Evolutionary conservation across 2,797 vertebrate genomes (phyloP).

Genomic region (Phrynocephalus guinanensis): DNA sequence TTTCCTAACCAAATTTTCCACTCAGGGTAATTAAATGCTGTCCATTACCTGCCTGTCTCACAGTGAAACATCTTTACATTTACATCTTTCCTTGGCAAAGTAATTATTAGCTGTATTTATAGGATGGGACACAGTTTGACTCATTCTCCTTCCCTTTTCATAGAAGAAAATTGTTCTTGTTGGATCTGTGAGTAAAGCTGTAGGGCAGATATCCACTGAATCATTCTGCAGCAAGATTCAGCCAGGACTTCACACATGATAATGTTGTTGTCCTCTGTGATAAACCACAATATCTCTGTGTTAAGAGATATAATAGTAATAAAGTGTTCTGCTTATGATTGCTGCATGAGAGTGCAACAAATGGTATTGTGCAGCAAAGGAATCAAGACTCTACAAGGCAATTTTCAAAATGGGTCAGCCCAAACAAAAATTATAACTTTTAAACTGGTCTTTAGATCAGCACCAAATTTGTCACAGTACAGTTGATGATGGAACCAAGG

Average conservation of each 20-base stretch:
- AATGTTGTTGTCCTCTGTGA: background rate
- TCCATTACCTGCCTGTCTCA: slow-evolving; percentile 21
- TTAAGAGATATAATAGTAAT: background rate
- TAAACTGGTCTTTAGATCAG: no score
- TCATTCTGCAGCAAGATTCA: background rate
- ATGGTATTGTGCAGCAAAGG: no score
- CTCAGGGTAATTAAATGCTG: slow-evolving; percentile 18
- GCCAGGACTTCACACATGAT: no score
- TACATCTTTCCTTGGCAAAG: background rate
- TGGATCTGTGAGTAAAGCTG: background rate
- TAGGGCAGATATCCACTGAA: background rate
- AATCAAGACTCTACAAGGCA: no score
- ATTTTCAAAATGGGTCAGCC: no score
- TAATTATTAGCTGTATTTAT: slow-evolving; percentile 39
- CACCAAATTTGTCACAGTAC: no score
- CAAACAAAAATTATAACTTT: no score
- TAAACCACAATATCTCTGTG: background rate
- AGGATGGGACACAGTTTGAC: slow-evolving; percentile 17
- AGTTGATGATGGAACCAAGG: no score
- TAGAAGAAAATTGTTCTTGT: background rate
- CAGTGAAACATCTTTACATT: background rate
- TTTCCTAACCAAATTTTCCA: slow-evolving; percentile 18
- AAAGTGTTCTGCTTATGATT: no score
- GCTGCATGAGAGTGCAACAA: no score
- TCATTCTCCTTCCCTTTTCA: background rate